Percentiles rank a stretch among this genome's conserved stretches.
Evolutionary conservation across 64 coral and sea anemone species (phyloP).

Genomic region (Trachythela sp.): DNA sequence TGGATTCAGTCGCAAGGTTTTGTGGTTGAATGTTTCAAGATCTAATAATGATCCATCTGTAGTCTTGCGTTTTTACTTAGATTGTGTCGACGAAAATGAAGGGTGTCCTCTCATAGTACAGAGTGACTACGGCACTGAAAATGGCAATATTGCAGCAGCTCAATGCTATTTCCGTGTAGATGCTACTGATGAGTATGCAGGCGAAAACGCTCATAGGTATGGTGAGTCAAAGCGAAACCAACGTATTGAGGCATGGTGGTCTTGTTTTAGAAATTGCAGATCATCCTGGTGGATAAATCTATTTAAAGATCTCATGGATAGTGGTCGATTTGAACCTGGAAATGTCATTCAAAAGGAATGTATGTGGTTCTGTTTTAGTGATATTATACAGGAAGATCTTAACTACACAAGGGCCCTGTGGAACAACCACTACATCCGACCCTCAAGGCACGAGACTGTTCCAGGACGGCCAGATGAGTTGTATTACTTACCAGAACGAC

Average conservation of each 20-base stretch:
- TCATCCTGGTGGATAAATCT: constrained; percentile 20
- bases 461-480: constrained; percentile 7
- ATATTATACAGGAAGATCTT: constrained; percentile 7
- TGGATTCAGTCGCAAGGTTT: constrained; percentile 3
- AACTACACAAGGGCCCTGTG: neutral
- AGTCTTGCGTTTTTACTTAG: constrained; percentile 5
- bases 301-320: constrained; percentile 7
- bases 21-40: constrained; percentile 7
- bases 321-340: neutral
- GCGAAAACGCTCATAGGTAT: too few species aligned
- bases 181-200: too few species aligned
- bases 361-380: neutral
- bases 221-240: too few species aligned
- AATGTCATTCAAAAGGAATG: neutral
- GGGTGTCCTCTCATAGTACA: too few species aligned
- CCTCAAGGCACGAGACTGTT: neutral
- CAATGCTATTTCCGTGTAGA: too few species aligned
- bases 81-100: too few species aligned
- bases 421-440: neutral
- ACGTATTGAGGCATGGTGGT: too few species aligned
- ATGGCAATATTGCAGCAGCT: too few species aligned
- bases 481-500: constrained; percentile 13
- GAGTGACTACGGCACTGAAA: too few species aligned
- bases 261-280: neutral
- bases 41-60: constrained; percentile 17